Evolutionary conservation across 1,140 invertebrate species (phyloP).

Genomic region (Diprion similis): DNA sequence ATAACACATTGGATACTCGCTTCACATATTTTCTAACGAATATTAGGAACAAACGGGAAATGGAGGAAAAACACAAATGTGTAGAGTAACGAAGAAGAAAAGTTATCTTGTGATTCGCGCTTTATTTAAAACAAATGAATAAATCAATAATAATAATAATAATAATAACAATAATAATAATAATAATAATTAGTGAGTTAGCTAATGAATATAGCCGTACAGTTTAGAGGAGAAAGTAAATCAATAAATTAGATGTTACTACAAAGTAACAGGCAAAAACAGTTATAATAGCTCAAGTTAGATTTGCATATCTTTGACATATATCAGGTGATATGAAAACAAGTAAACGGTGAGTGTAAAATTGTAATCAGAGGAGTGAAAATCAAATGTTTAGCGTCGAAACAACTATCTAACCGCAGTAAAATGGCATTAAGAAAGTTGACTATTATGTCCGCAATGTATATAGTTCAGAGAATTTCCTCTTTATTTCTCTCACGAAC

Average conservation of each 20-base stretch:
- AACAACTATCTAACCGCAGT: too few species aligned
- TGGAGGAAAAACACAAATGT: background rate
- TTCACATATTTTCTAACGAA: slow-evolving; percentile 3
- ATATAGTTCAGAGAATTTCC: too few species aligned
- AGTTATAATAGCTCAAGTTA: background rate
- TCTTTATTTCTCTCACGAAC: too few species aligned
- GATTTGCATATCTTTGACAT: slow-evolving; percentile 1
- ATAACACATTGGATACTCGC: slow-evolving; percentile 10
- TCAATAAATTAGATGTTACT: slow-evolving; percentile 6
- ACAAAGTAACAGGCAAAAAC: background rate
- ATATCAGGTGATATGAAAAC: slow-evolving; percentile 1
- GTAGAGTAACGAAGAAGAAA: background rate
- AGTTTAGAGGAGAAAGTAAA: slow-evolving; percentile 6
- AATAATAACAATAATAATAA: background rate
- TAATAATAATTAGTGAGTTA: slow-evolving; percentile 5
- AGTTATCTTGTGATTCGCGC: slow-evolving; percentile 6
- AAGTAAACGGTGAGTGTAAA: background rate
- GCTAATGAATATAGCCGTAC: background rate
- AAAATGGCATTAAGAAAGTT: too few species aligned
- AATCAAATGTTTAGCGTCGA: too few species aligned
- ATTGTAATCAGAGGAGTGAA: too few species aligned
- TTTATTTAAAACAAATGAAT: background rate
- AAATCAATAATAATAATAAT: background rate
- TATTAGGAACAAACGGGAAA: background rate
- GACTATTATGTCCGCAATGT: too few species aligned